Base-by-base conservation (phyloP, 1,140 invertebrate genomes). In the Alviniconcha marisindica region DNA sequence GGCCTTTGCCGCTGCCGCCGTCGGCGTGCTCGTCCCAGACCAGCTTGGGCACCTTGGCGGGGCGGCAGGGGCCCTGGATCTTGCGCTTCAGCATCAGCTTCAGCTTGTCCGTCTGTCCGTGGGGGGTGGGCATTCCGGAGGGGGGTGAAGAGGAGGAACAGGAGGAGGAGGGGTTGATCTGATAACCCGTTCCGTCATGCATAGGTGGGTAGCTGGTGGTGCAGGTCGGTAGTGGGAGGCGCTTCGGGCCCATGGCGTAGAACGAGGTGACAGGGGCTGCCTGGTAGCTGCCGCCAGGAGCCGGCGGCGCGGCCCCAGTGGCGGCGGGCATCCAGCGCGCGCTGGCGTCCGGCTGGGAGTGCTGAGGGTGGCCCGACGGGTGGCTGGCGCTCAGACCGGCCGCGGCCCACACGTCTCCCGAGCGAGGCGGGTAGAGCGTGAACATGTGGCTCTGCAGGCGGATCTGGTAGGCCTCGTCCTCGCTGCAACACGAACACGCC, bases 381-480 rank as follows among this genome's bases (percentile, higher is more conserved):
- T 77, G 78, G 81, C 73, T 4, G 60, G 14, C 42, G 24, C 31
- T 36, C 66, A 51, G 78, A 56, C 78, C 40, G 44, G 31, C 82
- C 77, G 36, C 42, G n/a, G 36, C 77, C 87, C 85, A 91, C 74
- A 90, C 83, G 42, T 91, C 90, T 12, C 86, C 86, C 4, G 87
- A 73, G 66, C 90, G 83, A 21, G 87, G 82, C 15, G 90, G 89
- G 84, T 90, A 91, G 40, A 91, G 81, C 54, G 87, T 86, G 79
- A 91, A 91, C 82, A 90, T 84, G 56, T 91, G 90, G 15, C 90
- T 88, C 81, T 91, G 90, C 14, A 90, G 83, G 80, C 90, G 90
- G 54, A 91, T 90, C 60, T 91, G 90, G 56, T 88, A 90, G 24
- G 90, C 90, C 82, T 91, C 90, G 71, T 91, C 86, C 51, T 90